These are phyloP conservation scores for Crax fasciolata DNA, from an alignment of 2,797 vertebrate genomes.

Conservation along the genomic window DNA sequence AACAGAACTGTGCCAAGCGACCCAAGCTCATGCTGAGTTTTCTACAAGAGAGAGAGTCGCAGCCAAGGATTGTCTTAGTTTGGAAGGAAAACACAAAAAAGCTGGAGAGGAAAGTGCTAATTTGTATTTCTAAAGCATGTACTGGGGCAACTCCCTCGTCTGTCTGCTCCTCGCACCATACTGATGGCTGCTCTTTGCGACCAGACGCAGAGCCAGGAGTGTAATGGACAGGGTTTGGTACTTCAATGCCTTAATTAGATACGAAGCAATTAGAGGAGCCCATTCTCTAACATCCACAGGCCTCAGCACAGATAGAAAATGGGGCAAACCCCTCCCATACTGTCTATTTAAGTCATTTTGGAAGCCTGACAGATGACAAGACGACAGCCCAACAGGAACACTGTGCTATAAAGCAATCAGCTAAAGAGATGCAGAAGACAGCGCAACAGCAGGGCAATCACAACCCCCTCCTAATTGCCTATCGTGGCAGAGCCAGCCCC, in stretches of 20 bases:
- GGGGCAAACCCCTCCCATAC: background rate
- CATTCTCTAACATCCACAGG: background rate
- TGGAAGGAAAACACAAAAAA: background rate
- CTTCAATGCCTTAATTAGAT: conserved; percentile 30
- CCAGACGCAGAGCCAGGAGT: background rate
- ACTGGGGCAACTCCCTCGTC: background rate
- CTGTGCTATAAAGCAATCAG: background rate
- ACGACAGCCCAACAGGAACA: background rate
- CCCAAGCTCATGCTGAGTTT: background rate
- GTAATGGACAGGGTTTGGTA: background rate
- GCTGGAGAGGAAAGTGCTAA: background rate
- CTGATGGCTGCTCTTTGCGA: background rate
- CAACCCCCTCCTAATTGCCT: background rate
- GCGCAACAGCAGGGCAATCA: background rate
- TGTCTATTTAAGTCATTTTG: background rate
- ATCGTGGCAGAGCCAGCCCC: background rate
- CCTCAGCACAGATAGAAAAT: background rate
- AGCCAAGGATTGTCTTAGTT: background rate
- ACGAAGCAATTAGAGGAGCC: conserved; percentile 22
- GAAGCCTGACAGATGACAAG: background rate
- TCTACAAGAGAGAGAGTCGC: background rate
- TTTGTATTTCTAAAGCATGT: background rate
- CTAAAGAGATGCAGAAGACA: background rate
- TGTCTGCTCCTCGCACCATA: background rate
- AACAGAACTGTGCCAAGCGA: background rate